Percentiles rank a stretch among this genome's conserved stretches.
Evolutionary conservation across 2,113 vertebrate genomes (phyloP).

Genomic region (Amia ocellicauda): DNA sequence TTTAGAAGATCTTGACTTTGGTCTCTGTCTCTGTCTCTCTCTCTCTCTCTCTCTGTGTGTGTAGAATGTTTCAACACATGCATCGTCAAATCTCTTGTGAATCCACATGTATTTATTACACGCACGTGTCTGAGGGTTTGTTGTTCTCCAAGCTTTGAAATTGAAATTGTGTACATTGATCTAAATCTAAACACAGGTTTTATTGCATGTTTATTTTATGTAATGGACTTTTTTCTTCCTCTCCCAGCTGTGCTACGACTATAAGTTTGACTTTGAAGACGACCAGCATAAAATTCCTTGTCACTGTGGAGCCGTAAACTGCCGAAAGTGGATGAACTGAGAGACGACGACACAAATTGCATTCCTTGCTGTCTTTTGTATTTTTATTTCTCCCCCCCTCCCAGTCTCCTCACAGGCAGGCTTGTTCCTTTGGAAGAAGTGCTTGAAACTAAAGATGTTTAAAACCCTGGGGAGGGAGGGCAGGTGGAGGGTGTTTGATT

Average conservation of each 20-base stretch:
- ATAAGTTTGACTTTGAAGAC: slow-evolving; percentile 98
- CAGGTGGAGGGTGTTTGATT: slow-evolving; percentile 47
- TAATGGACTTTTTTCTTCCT: slow-evolving; percentile 26
- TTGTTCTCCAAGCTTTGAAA: too few relatives aligned
- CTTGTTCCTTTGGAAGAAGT: slow-evolving; percentile 64
- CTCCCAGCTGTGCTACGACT: slow-evolving; percentile 89
- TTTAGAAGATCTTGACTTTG: too few relatives aligned
- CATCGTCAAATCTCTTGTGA: too few relatives aligned
- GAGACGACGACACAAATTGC: slow-evolving; percentile 31
- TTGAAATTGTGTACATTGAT: too few relatives aligned
- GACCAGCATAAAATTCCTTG: slow-evolving; percentile 99
- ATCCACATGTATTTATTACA: too few relatives aligned
- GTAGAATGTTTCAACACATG: too few relatives aligned
- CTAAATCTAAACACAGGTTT: too few relatives aligned
- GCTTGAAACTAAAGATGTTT: slow-evolving; percentile 46
- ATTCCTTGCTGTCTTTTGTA: slow-evolving; percentile 63
- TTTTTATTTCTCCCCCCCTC: slow-evolving; percentile 14
- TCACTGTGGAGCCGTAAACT: slow-evolving; percentile 97
- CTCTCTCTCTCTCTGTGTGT: too few relatives aligned
- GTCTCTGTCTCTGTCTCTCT: too few relatives aligned
- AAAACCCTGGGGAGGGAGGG: slow-evolving; percentile 31
- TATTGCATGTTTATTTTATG: too few relatives aligned
- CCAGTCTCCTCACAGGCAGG: slow-evolving; percentile 45
- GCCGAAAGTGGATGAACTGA: slow-evolving; percentile 99
- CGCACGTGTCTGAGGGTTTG: too few relatives aligned